A percentile compares a stretch with the other conserved stretches of the same genome.
These are phyloP conservation scores for Paramisgurnus dabryanus DNA, from an alignment of 2,113 vertebrate genomes.

Conservation along the genomic window DNA sequence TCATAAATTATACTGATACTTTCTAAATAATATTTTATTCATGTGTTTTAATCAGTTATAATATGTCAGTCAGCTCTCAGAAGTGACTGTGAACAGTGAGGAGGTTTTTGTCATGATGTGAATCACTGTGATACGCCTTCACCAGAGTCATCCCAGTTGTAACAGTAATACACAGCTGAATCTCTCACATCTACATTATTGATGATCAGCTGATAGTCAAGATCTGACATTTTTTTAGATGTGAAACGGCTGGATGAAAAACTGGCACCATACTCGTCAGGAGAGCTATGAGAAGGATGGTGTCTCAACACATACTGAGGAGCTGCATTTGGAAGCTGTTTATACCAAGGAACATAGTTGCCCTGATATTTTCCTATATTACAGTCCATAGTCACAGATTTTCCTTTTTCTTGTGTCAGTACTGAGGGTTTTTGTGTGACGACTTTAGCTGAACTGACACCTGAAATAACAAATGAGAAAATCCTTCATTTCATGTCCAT, in stretches of 20 bases:
- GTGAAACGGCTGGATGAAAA: conserved; percentile 53
- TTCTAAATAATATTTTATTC: too few species aligned
- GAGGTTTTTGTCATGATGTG: conserved; percentile 56
- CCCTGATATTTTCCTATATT: background rate
- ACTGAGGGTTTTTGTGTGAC: conserved; percentile 20
- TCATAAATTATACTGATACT: too few species aligned
- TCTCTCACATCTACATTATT: conserved; percentile 60
- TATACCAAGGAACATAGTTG: conserved; percentile 45
- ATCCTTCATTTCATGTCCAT: background rate
- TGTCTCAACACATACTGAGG: conserved; percentile 44
- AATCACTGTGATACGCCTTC: conserved; percentile 56
- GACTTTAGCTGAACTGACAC: conserved; percentile 36
- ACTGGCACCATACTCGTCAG: conserved; percentile 3
- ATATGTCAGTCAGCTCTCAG: conserved; percentile 28
- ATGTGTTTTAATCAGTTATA: too few species aligned
- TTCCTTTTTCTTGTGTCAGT: background rate
- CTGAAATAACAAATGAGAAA: conserved; percentile 31
- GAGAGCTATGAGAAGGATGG: fast-evolving
- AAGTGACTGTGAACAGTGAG: too few species aligned
- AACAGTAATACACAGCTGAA: conserved; percentile 65
- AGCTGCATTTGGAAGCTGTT: conserved; percentile 54
- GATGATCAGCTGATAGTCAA: conserved; percentile 62
- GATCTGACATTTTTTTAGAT: conserved; percentile 47
- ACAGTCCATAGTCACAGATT: conserved; percentile 32
- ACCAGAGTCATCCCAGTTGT: background rate